Percentiles rank a stretch among this genome's conserved stretches.
These are phyloP conservation scores for Pteria penguin DNA, from an alignment of 2,888 invertebrate genomes.

Conservation along the genomic window DNA sequence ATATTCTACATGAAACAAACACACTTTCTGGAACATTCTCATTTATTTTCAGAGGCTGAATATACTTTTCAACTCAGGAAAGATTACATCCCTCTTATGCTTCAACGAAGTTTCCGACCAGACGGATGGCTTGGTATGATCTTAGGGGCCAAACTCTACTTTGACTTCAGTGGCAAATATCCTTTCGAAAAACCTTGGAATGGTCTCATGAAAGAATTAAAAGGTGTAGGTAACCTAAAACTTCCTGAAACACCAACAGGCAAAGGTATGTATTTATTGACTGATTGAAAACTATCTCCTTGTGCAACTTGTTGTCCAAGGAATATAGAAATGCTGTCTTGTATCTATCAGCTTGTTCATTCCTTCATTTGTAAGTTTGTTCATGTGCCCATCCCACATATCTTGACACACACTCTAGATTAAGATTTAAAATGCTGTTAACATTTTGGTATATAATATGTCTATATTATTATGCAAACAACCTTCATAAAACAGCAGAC, in stretches of 20 bases:
- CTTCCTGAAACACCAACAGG: conserved; percentile 45
- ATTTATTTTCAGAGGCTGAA: conserved; percentile 72
- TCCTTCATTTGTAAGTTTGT: no score
- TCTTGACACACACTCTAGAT: no score
- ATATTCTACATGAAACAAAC: neutral
- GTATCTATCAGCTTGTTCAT: no score
- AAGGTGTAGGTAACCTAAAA: conserved; percentile 62
- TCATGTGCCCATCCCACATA: no score
- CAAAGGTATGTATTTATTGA: no score
- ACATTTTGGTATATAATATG: no score
- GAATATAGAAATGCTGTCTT: no score
- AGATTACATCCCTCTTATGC: conserved; percentile 76
- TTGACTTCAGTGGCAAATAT: conserved; percentile 77
- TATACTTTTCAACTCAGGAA: conserved; percentile 75
- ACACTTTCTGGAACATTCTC: neutral
- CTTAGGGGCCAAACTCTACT: conserved; percentile 75
- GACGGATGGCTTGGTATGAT: conserved; percentile 78
- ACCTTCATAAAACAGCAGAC: no score
- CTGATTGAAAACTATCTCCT: no score
- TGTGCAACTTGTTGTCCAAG: no score
- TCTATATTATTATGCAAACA: no score
- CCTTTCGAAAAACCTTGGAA: conserved; percentile 71
- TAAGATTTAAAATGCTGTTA: no score
- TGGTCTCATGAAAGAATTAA: conserved; percentile 73
- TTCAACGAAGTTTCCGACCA: conserved; percentile 75